Base-by-base conservation (phyloP, 2,888 invertebrate genomes). In the Acleris emargana region DNA sequence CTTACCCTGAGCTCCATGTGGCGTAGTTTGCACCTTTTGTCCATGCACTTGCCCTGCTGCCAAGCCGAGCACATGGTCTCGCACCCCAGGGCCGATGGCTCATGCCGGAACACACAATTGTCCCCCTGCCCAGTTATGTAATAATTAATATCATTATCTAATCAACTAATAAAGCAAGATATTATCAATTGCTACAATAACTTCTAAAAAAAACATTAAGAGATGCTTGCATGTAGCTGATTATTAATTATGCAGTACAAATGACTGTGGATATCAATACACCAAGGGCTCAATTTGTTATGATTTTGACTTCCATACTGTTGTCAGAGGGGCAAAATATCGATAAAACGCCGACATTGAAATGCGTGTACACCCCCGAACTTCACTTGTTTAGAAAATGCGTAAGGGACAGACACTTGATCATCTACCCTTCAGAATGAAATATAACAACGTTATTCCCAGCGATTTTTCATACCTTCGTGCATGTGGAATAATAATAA, bases 401-500 rank as follows among this genome's bases (percentile, higher is more conserved):
- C 69, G 38, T 69, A 71, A 43, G 45, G 49, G 54, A 54, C 13
- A 42, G 28, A 49, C 18, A 18, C 57, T 57, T 58, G 50, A 50
- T 64, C 50, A 61, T 49, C 62, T 68, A 69, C 63, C 69, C 64
- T 64, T 54, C 55, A 59, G 22, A 62, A 45, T 5, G 17, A 18
- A 66, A 67, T 71, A 64, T 68, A 68, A 68, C 77, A 42, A 22
- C 7, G 47, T 32, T 2, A 55, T 25, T n/a, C 25, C 16, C 22
- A 17, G 20, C 70, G 64, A 63, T 67, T 71, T 71, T 60, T 64
- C 90, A 90, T 91, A 97, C 97, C 95, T 97, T 97, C 71, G 95
- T 95, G 86, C 97, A 97, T 70, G 96, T 96, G 64, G 97, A 97
- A 84, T 97, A 97, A 85, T 96, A 97, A 89, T 95, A 97, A 93